Evolutionary conservation across 2,888 invertebrate genomes (phyloP).

Genomic region (Linnaemya tessellans): DNA sequence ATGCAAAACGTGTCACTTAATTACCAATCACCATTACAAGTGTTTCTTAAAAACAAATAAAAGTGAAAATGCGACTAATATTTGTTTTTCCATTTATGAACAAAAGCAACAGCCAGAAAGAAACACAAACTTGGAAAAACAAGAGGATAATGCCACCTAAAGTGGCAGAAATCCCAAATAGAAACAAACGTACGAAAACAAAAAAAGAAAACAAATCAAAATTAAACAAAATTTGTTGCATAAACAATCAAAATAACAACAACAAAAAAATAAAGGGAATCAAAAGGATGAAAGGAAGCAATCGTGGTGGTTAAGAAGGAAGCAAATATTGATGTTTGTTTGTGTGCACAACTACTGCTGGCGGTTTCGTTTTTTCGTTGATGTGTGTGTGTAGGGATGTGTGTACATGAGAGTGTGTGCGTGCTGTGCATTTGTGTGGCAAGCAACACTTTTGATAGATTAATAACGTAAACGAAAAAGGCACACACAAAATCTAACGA

Average conservation of each 20-base stretch:
- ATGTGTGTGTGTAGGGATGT: not conserved
- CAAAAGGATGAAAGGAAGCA: slow-evolving; percentile 41
- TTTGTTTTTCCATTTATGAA: slow-evolving; percentile 68
- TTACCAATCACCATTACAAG: slow-evolving; percentile 69
- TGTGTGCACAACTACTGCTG: slow-evolving; percentile 26
- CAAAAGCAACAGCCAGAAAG: slow-evolving; percentile 27
- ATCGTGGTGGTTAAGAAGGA: slow-evolving; percentile 67
- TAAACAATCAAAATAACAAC: slow-evolving; percentile 69
- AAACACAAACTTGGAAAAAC: slow-evolving; percentile 46
- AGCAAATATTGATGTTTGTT: slow-evolving; percentile 32
- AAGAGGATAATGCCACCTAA: slow-evolving; percentile 65
- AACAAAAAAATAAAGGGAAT: slow-evolving; percentile 31
- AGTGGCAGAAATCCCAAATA: slow-evolving; percentile 68
- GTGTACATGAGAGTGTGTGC: slow-evolving; percentile 1
- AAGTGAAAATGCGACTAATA: slow-evolving; percentile 55
- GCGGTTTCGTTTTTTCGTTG: slow-evolving; percentile 49
- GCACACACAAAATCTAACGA: slow-evolving; percentile 72
- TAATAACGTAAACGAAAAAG: slow-evolving; percentile 80
- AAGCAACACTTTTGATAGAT: slow-evolving; percentile 78
- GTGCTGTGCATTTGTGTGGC: slow-evolving; percentile 10
- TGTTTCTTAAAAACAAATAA: slow-evolving; percentile 56
- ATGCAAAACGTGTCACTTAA: slow-evolving; percentile 69
- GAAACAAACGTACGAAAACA: slow-evolving; percentile 64
- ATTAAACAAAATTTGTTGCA: slow-evolving; percentile 69
- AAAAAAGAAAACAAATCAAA: slow-evolving; percentile 72